Percentiles rank a stretch among this genome's conserved stretches.
Conservation (phyloP, 2,113 vertebrate species). For the Apodemus sylvaticus region DNA sequence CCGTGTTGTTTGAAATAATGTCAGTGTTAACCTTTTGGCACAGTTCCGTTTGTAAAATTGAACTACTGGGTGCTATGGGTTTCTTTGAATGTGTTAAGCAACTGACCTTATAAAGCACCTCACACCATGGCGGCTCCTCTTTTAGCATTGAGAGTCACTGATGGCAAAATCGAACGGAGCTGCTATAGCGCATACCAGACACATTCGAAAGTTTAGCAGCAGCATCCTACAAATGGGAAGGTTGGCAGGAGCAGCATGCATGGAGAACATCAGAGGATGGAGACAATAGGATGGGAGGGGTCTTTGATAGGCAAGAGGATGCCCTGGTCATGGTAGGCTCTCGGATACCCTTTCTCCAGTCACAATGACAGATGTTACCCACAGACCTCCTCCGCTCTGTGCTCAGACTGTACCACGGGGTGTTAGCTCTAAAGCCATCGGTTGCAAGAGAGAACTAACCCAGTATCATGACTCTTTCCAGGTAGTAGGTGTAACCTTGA, state of each 20-base stretch:
- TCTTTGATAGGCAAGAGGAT: constrained; percentile 42
- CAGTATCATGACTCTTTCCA: constrained; percentile 91
- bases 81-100: constrained; percentile 35
- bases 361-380: not conserved
- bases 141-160: constrained; percentile 25
- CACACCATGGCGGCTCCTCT: not conserved
- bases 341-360: not conserved
- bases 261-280: not conserved
- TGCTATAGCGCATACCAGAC: not conserved
- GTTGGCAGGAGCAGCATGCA: constrained; percentile 45
- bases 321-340: not conserved
- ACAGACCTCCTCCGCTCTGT: constrained; percentile 8
- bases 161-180: constrained; percentile 9
- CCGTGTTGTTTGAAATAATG: constrained; percentile 21
- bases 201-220: constrained; percentile 43
- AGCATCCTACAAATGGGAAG: not conserved
- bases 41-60: constrained; percentile 15
- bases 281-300: not conserved
- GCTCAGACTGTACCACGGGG: not conserved
- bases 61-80: not conserved
- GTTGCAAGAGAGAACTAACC: constrained; percentile 85
- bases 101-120: not conserved
- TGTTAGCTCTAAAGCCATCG: constrained; percentile 61
- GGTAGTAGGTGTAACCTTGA: constrained; percentile 93
- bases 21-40: not conserved